Conservation (phyloP, 2,888 invertebrate species). For the Ochropleura plecta region DNA sequence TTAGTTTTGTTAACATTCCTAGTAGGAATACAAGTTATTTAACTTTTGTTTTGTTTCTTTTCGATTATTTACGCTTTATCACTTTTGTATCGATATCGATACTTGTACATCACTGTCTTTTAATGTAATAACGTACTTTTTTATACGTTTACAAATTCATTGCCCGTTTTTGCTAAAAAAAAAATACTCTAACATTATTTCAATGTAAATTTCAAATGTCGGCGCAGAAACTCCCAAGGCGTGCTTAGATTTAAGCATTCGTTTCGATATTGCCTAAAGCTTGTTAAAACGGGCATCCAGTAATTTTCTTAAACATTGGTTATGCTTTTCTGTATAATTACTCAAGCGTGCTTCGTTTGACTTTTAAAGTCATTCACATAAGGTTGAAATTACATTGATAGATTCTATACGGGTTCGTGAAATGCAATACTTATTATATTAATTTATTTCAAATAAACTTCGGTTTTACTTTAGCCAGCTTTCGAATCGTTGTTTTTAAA, state of each 20-base stretch:
- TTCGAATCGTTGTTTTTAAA: neutral
- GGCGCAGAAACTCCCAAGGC: neutral
- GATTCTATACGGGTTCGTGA: neutral
- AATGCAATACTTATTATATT: neutral
- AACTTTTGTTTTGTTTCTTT: neutral
- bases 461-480: neutral
- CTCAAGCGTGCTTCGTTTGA: neutral
- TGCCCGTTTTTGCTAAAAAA: neutral
- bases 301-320: neutral
- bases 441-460: neutral
- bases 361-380: neutral
- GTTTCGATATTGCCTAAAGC: neutral
- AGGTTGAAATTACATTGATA: neutral
- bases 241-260: neutral
- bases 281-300: neutral
- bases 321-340: neutral
- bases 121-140: neutral
- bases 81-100: conserved; percentile 11
- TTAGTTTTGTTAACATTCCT: conserved; percentile 45
- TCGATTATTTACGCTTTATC: neutral
- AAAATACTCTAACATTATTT: neutral
- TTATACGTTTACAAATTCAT: neutral
- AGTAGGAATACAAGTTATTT: conserved; percentile 21
- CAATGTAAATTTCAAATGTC: neutral
- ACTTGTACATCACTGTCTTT: conserved; percentile 6